Evolutionary conservation across 1,140 invertebrate genomes (phyloP).

Genomic region (Lucilia sericata): DNA sequence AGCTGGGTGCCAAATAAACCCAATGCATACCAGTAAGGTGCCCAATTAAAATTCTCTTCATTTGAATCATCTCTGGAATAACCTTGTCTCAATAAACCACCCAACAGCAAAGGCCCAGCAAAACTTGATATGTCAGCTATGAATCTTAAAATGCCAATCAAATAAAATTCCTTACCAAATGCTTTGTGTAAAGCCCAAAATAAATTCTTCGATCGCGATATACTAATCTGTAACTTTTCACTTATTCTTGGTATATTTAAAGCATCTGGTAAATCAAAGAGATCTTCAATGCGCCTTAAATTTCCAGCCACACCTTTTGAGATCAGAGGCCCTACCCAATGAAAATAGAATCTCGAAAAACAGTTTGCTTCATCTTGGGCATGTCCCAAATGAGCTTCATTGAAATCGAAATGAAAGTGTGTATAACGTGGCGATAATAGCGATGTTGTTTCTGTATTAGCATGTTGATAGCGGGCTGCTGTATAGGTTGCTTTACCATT

Average conservation of each 20-base stretch:
- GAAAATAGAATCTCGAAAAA: constrained; percentile 83
- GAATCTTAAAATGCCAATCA: constrained; percentile 89
- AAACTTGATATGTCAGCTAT: constrained; percentile 86
- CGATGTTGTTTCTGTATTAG: constrained; percentile 74
- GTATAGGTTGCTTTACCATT: constrained; percentile 59
- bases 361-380: constrained; percentile 82
- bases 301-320: constrained; percentile 81
- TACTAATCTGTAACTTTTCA: constrained; percentile 57
- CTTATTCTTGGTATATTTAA: constrained; percentile 58
- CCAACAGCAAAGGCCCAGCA: constrained; percentile 87
- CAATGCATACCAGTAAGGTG: constrained; percentile 80
- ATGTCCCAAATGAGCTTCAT: constrained; percentile 77
- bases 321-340: constrained; percentile 90
- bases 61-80: constrained; percentile 68
- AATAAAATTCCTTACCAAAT: constrained; percentile 90
- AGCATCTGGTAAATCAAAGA: constrained; percentile 83
- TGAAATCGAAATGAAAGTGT: constrained; percentile 67
- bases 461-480: neutral
- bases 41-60: constrained; percentile 62
- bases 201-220: constrained; percentile 70
- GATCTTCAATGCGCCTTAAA: constrained; percentile 81
- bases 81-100: constrained; percentile 56
- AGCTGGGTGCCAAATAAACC: constrained; percentile 78
- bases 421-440: constrained; percentile 67
- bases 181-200: constrained; percentile 81